A percentile compares a stretch with the other conserved stretches of the same genome.
Conservation (phyloP, 2,113 vertebrate genomes). For the Microtus ochrogaster region DNA sequence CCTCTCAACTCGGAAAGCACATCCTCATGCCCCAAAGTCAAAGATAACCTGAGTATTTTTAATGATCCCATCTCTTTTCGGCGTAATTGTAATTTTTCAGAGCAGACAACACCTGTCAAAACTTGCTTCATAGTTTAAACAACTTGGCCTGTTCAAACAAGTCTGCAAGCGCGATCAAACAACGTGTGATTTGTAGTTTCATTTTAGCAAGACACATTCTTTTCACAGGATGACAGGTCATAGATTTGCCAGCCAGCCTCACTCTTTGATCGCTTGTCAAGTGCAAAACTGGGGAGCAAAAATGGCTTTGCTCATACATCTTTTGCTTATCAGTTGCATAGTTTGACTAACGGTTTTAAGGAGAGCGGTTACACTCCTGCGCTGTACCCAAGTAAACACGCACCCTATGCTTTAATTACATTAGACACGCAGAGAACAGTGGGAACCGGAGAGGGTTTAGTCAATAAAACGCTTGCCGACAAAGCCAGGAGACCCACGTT, state of each 20-base stretch:
- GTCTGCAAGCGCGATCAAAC: conserved; percentile 15
- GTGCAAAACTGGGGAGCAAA: conserved; percentile 43
- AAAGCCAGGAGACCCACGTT: neutral
- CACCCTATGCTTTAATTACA: conserved; percentile 16
- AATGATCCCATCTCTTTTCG: neutral
- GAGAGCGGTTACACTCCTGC: neutral
- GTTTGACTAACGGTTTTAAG: conserved; percentile 65
- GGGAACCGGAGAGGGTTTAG: neutral
- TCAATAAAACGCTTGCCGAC: neutral
- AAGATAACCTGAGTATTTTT: neutral
- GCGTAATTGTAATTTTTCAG: conserved; percentile 49
- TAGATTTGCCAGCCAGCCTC: conserved; percentile 36
- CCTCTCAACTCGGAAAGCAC: neutral
- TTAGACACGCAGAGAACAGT: neutral
- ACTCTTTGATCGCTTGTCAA: conserved; percentile 67
- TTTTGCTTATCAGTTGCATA: conserved; percentile 55
- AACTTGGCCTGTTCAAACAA: conserved; percentile 57
- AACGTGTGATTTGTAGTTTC: conserved; percentile 50
- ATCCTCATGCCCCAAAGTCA: neutral
- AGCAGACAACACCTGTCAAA: conserved; percentile 56
- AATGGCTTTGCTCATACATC: conserved; percentile 52
- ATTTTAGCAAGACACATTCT: conserved; percentile 48
- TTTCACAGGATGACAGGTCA: conserved; percentile 62
- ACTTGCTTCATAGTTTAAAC: conserved; percentile 26
- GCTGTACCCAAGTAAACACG: neutral